Evolutionary conservation across 1,140 invertebrate species (phyloP).

Genomic region (Neodiprion pinetum): DNA sequence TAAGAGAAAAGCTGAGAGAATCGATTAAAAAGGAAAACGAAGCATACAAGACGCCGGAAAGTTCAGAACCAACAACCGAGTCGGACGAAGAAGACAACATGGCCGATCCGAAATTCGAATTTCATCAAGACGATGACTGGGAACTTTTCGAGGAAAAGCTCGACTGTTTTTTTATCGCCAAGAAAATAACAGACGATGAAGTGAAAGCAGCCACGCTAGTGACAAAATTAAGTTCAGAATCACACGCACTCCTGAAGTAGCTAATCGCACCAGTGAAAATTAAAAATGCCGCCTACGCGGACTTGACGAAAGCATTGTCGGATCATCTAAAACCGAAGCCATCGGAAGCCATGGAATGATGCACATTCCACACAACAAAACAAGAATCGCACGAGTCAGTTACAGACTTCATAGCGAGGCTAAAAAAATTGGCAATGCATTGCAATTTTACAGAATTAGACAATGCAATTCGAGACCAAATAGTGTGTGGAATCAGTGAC

Average conservation of each 20-base stretch:
- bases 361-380: slow-evolving; percentile 17
- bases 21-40: not conserved
- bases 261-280: slow-evolving; percentile 14
- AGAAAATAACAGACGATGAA: slow-evolving; percentile 19
- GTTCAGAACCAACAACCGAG: not conserved
- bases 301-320: slow-evolving; percentile 11
- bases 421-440: slow-evolving; percentile 9
- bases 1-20: slow-evolving; percentile 16
- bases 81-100: slow-evolving; percentile 12
- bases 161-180: slow-evolving; percentile 8
- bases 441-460: slow-evolving; percentile 19
- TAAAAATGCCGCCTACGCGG: slow-evolving; percentile 5
- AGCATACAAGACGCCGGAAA: not conserved
- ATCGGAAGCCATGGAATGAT: slow-evolving; percentile 19
- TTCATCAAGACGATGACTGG: slow-evolving; percentile 11
- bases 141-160: slow-evolving; percentile 17
- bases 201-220: slow-evolving; percentile 18
- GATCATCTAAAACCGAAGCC: slow-evolving; percentile 15
- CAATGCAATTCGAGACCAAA: slow-evolving; percentile 19
- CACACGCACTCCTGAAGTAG: slow-evolving; percentile 13
- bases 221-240: not conserved
- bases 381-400: slow-evolving; percentile 17
- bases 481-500: slow-evolving; percentile 15
- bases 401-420: slow-evolving; percentile 19
- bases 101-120: slow-evolving; percentile 10